phyloP scores from a whole-genome alignment of 2,888 invertebrate species.

The Cepaea hortensis region DNA sequence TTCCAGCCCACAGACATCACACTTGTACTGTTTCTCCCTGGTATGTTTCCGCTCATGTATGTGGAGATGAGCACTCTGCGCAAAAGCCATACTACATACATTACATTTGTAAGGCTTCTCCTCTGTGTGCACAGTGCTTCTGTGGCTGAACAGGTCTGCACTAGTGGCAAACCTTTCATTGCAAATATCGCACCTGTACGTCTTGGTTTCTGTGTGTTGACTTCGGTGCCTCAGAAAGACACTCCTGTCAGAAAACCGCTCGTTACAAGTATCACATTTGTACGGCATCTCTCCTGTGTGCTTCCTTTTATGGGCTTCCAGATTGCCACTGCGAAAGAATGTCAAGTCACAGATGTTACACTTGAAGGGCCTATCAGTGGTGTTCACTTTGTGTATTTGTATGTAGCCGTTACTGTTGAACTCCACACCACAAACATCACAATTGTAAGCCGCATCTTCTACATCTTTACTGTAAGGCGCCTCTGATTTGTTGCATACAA shows the following conservation, averaged over 20 bases:
- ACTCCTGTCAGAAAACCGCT: conserved; percentile 10
- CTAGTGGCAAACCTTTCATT: neutral
- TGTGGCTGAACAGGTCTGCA: neutral
- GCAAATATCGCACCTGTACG: conserved; percentile 7
- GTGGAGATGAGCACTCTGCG: neutral
- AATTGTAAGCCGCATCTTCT: conserved; percentile 13
- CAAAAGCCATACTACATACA: neutral
- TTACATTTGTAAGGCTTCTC: conserved; percentile 15
- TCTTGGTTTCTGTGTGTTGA: neutral
- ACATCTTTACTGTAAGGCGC: neutral
- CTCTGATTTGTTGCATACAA: neutral
- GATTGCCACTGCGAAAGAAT: conserved; percentile 11
- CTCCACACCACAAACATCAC: conserved; percentile 26
- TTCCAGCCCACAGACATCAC: neutral
- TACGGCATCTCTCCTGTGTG: conserved; percentile 8
- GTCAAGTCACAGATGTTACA: conserved; percentile 5
- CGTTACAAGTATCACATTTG: conserved; percentile 11
- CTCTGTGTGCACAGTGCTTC: neutral
- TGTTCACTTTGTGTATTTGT: neutral
- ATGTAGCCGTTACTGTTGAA: conserved; percentile 2
- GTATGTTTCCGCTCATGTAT: neutral
- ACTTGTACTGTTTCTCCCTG: conserved; percentile 3
- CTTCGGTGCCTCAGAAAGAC: neutral
- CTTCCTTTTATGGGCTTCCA: conserved; percentile 25
- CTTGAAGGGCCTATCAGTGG: conserved; percentile 9